Evolutionary conservation across 1,140 invertebrate genomes (phyloP).

Genomic region (Lasioglossum albipes): DNA sequence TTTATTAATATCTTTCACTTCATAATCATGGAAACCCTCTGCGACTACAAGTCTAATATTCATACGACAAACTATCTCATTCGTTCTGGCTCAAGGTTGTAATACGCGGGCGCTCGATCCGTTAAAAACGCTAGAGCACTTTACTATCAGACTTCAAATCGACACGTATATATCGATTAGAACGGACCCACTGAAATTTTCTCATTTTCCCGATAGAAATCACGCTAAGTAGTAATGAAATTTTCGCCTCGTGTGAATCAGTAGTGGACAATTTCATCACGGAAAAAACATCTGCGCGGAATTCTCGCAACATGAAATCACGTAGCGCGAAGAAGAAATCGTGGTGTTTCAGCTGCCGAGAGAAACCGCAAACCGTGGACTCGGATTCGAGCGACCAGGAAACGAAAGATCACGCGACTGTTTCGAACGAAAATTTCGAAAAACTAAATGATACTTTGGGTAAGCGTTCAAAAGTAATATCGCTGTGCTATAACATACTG

Average conservation of each 20-base stretch:
- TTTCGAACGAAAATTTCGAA: neutral
- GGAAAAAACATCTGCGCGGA: neutral
- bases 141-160: constrained; percentile 47
- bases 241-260: neutral
- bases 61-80: neutral
- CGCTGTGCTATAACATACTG: neutral
- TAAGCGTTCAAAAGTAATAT: neutral
- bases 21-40: too few relatives aligned
- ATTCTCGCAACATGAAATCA: constrained; percentile 30
- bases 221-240: neutral
- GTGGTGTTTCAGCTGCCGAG: constrained; percentile 41
- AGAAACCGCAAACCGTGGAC: constrained; percentile 55
- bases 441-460: neutral
- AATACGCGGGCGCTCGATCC: neutral
- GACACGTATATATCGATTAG: constrained; percentile 37
- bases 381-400: constrained; percentile 61
- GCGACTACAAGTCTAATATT: too few relatives aligned
- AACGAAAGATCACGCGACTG: neutral
- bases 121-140: neutral
- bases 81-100: neutral
- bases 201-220: neutral
- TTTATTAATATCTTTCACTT: too few relatives aligned
- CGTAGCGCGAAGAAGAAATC: constrained; percentile 22
- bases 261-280: neutral
- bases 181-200: neutral